phyloP scores from a whole-genome alignment of 1,140 invertebrate genomes.

The Rhopalosiphum maidis region DNA sequence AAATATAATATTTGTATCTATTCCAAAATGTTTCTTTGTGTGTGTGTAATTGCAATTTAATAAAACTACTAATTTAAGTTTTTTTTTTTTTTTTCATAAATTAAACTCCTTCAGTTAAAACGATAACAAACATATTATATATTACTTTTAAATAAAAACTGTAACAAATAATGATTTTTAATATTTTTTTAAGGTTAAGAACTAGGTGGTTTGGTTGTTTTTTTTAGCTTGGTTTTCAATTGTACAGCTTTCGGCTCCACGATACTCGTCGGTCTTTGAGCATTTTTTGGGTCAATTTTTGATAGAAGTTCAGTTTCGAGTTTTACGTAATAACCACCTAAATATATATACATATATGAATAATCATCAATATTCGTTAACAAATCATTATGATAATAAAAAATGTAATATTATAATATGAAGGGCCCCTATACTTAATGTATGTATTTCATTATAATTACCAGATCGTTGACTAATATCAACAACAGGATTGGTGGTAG shows the following conservation, averaged over 20 bases:
- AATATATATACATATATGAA: background rate
- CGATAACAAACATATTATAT: slow-evolving; percentile 26
- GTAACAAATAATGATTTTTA: background rate
- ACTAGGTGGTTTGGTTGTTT: slow-evolving; percentile 5
- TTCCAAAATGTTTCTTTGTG: background rate
- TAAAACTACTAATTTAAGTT: background rate
- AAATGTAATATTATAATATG: background rate
- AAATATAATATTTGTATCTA: slow-evolving; percentile 19
- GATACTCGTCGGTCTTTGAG: slow-evolving; percentile 60
- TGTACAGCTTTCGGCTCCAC: slow-evolving; percentile 58
- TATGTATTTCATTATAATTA: background rate
- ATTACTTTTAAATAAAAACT: slow-evolving; percentile 15
- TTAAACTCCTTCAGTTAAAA: background rate
- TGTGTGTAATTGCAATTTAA: background rate
- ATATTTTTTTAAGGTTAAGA: background rate
- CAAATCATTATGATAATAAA: background rate
- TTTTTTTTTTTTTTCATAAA: too few species aligned
- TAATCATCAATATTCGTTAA: background rate
- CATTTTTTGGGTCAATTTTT: slow-evolving; percentile 59
- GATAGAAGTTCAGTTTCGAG: slow-evolving; percentile 38
- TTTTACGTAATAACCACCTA: slow-evolving; percentile 23
- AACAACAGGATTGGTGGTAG: background rate
- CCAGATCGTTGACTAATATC: slow-evolving; percentile 3
- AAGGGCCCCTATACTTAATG: background rate
- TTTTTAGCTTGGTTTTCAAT: slow-evolving; percentile 18